These are phyloP conservation scores for Crypturellus undulatus DNA, from an alignment of 2,113 vertebrate species.

Conservation along the genomic window DNA sequence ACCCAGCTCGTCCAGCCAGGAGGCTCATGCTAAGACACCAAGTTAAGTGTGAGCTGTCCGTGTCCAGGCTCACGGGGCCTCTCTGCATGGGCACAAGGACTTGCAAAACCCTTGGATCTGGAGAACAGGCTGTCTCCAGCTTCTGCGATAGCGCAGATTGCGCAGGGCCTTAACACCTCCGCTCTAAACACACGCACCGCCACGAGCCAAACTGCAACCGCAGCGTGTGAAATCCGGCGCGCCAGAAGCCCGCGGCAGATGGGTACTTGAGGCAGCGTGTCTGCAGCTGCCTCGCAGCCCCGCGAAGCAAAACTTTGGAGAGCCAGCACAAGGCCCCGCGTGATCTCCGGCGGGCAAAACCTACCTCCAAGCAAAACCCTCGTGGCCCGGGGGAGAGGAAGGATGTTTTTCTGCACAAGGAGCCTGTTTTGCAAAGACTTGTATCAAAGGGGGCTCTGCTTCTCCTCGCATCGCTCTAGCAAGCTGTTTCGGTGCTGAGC, in stretches of 20 bases:
- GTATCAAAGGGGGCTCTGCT: background rate
- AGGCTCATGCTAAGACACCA: background rate
- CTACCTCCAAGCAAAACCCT: background rate
- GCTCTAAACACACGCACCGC: background rate
- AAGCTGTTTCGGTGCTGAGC: background rate
- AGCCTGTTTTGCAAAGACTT: slow-evolving; percentile 14
- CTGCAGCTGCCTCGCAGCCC: background rate
- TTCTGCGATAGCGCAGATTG: background rate
- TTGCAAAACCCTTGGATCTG: background rate
- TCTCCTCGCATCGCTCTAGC: background rate
- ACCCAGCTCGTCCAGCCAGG: background rate
- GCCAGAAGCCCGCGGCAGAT: background rate
- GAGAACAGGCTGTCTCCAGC: background rate
- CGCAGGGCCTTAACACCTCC: background rate
- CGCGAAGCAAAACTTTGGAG: background rate
- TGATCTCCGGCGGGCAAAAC: background rate
- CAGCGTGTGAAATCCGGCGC: background rate
- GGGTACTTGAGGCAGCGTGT: background rate
- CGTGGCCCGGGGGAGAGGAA: background rate
- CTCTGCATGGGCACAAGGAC: background rate
- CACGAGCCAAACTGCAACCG: background rate
- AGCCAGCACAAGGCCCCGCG: background rate
- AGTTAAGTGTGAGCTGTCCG: background rate
- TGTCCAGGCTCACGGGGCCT: background rate
- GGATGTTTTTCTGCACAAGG: background rate